Base-by-base conservation (phyloP, 1,140 invertebrate genomes). In the Magallana angulata region DNA sequence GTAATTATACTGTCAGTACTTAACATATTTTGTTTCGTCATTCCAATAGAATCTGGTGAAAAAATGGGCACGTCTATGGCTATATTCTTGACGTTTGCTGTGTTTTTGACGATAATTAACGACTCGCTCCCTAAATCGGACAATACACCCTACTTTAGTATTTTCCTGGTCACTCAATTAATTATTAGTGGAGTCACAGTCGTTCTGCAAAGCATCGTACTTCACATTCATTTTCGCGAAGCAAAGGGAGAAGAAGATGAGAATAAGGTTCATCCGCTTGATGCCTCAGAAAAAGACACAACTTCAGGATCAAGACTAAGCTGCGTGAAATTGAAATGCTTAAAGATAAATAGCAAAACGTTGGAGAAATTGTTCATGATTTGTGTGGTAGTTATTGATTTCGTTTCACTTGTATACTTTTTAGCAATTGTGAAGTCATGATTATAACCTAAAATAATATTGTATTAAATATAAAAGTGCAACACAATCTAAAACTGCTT, bases 1-100 rank as follows among this genome's bases (percentile, higher is more conserved):
- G 36, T 85, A 12, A 57, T 86, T 12, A 82, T 89, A 24, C 80
- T 90, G 9, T 87, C 90, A 1, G n/a, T 87, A 6, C 81, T 90
- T n/a, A 86, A 83, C 59, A 85, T 82, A 30, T 85, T 86, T 12
- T 76, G 86, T 24, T 88, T 90, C 57, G 57, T 84, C 6, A 30
- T 90, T 12, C 90, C 90, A 24, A 85, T 89, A 24, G 84, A 86
- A 3, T 87, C 60, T 57, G 90, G 90, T 6, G 90, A 89, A n/a
- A 90, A 88, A 24, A 87, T 90, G 56, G 86, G 83, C 5, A 84
- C 87, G 7, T 83, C 60, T 8, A 80, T 90, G 60, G 83, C 89
- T 5, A 87, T 87, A 36, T 88, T 90, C 76, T 83, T 90, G 16
- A 76, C 89, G 4, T 87, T 89, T 11, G 87, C 80, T n/a, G 88